These are phyloP conservation scores for Philaenus spumarius DNA, from an alignment of 1,140 invertebrate species.

Conservation along the genomic window DNA sequence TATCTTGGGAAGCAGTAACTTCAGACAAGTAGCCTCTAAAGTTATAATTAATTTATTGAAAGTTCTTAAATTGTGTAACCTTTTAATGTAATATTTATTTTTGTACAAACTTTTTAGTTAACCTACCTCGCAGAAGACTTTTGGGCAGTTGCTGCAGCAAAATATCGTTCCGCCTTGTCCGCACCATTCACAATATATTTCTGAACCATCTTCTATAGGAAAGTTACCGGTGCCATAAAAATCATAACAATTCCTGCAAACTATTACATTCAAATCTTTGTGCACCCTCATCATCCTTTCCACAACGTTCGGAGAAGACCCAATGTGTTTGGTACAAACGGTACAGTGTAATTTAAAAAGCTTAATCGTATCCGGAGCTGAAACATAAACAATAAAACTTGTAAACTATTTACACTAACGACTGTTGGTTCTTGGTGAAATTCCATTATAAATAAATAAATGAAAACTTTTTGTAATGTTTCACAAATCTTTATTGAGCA, in stretches of 20 bases:
- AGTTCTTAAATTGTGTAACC: too few species aligned
- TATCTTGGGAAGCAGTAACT: too few species aligned
- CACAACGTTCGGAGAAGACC: background rate
- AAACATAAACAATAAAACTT: too few species aligned
- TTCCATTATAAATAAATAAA: too few species aligned
- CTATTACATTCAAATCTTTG: background rate
- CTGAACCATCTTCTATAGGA: constrained; percentile 40
- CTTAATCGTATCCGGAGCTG: constrained; percentile 1
- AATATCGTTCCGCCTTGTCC: constrained; percentile 46
- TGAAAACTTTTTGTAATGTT: too few species aligned
- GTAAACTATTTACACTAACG: too few species aligned
- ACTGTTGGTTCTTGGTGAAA: too few species aligned
- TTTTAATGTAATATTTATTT: too few species aligned
- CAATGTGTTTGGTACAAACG: constrained; percentile 4
- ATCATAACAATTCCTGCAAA: constrained; percentile 40
- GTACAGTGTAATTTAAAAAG: constrained; percentile 9
- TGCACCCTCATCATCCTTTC: background rate
- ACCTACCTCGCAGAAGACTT: constrained; percentile 42
- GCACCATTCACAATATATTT: constrained; percentile 50
- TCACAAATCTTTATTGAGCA: too few species aligned
- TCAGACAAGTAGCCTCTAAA: too few species aligned
- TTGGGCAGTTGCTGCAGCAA: constrained; percentile 44
- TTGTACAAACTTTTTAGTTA: too few species aligned
- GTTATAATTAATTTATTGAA: too few species aligned
- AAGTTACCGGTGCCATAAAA: constrained; percentile 44